Conservation (phyloP, 2,797 vertebrate genomes). For the Diplodus puntazzo region DNA sequence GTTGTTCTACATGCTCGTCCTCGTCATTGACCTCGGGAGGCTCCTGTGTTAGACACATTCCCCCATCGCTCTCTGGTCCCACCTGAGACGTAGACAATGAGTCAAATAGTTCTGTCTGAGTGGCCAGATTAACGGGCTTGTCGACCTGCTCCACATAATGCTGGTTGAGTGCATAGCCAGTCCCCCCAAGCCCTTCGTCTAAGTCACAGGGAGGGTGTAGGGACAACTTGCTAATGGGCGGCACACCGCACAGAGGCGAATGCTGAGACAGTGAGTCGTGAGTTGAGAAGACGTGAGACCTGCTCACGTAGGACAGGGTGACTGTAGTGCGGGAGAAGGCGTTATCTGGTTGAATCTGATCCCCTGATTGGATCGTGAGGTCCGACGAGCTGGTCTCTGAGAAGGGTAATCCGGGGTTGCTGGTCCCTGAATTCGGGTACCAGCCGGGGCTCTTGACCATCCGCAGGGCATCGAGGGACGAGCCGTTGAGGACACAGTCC, state of each 20-base stretch:
- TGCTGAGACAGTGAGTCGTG: constrained; percentile 72
- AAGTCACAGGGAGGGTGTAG: constrained; percentile 71
- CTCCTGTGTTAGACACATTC: constrained; percentile 50
- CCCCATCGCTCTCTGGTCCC: constrained; percentile 54
- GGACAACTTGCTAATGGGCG: constrained; percentile 78
- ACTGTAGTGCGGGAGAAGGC: constrained; percentile 88
- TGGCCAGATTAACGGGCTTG: constrained; percentile 67
- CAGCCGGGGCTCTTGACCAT: constrained; percentile 76
- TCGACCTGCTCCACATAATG: constrained; percentile 72
- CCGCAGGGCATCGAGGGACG: constrained; percentile 71
- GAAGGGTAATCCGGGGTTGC: constrained; percentile 66
- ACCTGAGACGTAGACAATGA: constrained; percentile 66
- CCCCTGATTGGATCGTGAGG: constrained; percentile 66
- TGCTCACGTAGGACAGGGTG: constrained; percentile 88
- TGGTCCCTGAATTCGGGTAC: constrained; percentile 71
- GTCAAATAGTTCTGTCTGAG: constrained; percentile 68
- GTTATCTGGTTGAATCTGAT: constrained; percentile 82
- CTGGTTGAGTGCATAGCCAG: constrained; percentile 67
- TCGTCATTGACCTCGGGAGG: constrained; percentile 62
- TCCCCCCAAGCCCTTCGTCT: constrained; percentile 66
- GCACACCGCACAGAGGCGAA: constrained; percentile 73
- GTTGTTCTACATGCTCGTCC: constrained; percentile 17
- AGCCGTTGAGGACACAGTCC: constrained; percentile 71
- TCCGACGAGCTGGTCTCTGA: constrained; percentile 69
- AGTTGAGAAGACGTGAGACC: constrained; percentile 83